Conservation (phyloP, 2,888 invertebrate species). For the Phyllotreta cruciferae region DNA sequence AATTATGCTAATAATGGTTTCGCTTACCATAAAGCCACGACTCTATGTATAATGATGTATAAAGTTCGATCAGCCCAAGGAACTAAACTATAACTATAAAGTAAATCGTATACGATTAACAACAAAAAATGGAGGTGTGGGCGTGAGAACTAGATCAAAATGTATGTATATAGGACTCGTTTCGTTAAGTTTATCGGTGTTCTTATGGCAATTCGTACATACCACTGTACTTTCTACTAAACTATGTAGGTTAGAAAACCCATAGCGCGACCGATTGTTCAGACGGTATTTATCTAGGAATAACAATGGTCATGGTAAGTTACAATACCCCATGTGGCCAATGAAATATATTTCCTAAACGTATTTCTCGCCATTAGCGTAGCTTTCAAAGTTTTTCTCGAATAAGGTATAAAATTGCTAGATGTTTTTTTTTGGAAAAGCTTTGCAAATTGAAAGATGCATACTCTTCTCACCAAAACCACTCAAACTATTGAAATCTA, state of each 20-base stretch:
- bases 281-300: conserved; percentile 35
- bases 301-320: conserved; percentile 36
- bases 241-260: conserved; percentile 56
- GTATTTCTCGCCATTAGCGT: background rate
- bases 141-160: conserved; percentile 43
- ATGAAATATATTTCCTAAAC: conserved; percentile 23
- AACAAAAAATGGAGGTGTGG: conserved; percentile 32
- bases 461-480: too few relatives aligned
- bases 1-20: too few relatives aligned
- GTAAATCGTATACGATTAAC: conserved; percentile 12
- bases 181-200: conserved; percentile 36
- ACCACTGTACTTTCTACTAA: conserved; percentile 52
- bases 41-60: too few relatives aligned
- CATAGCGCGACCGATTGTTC: conserved; percentile 40
- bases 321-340: conserved; percentile 36
- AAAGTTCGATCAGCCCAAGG: too few relatives aligned
- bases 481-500: too few relatives aligned
- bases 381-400: background rate
- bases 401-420: too few relatives aligned
- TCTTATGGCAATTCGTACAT: conserved; percentile 38
- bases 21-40: too few relatives aligned
- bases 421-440: background rate
- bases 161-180: conserved; percentile 37
- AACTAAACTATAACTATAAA: too few relatives aligned
- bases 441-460: too few relatives aligned